Evolutionary conservation across 2,888 invertebrate genomes (phyloP), one percentile per base, ranked within the genome.

Genomic region (Dyspetes luteomarginatus): DNA sequence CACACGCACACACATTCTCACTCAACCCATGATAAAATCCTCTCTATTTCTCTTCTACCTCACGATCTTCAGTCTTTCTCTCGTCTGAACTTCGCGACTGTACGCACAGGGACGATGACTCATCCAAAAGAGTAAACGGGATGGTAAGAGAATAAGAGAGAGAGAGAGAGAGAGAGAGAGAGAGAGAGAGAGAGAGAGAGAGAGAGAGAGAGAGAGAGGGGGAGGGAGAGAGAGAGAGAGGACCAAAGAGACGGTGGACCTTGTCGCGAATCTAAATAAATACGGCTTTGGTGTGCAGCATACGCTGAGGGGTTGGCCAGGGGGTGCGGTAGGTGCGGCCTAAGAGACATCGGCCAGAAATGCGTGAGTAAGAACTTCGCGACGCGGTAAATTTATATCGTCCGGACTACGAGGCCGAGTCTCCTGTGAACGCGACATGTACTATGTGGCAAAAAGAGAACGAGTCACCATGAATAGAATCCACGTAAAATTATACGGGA

Each of bases 261-360:
- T 86, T 86, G 86, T 85, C 85, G 86, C 84, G 87, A 86, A 89
- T 89, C 86, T 87, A 89, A 88, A 89, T 89, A 89, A 89, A 89
- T 88, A 88, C 88, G 84, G 76, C 67, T 81, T 56, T n/a, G n/a
- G 83, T 69, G 48, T 78, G 71, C 62, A 50, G n/a, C n/a, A n/a
- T n/a, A n/a, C 58, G 62, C 60, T 50, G 60, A 76, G 78, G 78
- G 76, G 75, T 78, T 82, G 68, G 67, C 45, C 58, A 80, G 74
- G 75, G 78, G 82, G 72, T 65, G 58, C 65, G 83, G 81, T 72
- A 69, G 74, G 84, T 65, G 69, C 78, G 64, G 75, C 68, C 72
- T 80, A 83, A 84, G 85, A 84, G 82, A 86, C 85, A 88, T 88
- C 88, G 88, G 85, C 86, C 88, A 88, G 88, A 88, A 85, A 77